Conservation (phyloP, 2,113 vertebrate species). For the Scomber scombrus region DNA sequence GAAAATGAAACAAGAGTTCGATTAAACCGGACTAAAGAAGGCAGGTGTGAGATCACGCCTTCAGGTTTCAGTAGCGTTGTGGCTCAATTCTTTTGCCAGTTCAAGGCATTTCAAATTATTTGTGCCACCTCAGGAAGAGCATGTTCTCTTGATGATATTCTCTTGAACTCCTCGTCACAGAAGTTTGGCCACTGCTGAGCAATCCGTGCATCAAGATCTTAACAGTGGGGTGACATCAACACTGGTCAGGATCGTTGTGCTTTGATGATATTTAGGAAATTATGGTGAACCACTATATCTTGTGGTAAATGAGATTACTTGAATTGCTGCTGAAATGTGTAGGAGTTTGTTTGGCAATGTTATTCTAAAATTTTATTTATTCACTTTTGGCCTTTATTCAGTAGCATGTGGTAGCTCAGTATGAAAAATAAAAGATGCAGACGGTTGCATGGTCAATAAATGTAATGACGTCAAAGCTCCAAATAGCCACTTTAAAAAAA, state of each 20-base stretch:
- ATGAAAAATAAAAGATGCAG: background rate
- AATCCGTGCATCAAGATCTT: slow-evolving; percentile 1
- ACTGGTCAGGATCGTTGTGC: background rate
- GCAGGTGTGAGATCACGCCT: background rate
- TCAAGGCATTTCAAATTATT: slow-evolving; percentile 12
- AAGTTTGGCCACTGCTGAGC: background rate
- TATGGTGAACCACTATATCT: background rate
- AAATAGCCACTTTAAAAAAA: background rate
- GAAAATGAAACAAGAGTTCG: no score
- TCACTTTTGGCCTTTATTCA: background rate
- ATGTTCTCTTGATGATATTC: slow-evolving; percentile 1
- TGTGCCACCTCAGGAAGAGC: slow-evolving; percentile 2
- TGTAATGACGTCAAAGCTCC: background rate
- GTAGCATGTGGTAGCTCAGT: background rate
- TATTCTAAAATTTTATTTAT: slow-evolving; percentile 3
- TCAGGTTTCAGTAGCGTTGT: slow-evolving; percentile 4
- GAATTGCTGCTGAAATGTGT: slow-evolving; percentile 2
- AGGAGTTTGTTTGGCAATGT: background rate
- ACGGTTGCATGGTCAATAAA: background rate
- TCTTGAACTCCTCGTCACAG: slow-evolving; percentile 22
- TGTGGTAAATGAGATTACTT: background rate
- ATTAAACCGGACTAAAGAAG: no score
- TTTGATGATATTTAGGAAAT: background rate
- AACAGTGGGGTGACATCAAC: background rate
- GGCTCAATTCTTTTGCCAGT: slow-evolving; percentile 4